These are phyloP conservation scores for Ooceraea biroi DNA, from an alignment of 1,140 invertebrate genomes.

Conservation along the genomic window DNA sequence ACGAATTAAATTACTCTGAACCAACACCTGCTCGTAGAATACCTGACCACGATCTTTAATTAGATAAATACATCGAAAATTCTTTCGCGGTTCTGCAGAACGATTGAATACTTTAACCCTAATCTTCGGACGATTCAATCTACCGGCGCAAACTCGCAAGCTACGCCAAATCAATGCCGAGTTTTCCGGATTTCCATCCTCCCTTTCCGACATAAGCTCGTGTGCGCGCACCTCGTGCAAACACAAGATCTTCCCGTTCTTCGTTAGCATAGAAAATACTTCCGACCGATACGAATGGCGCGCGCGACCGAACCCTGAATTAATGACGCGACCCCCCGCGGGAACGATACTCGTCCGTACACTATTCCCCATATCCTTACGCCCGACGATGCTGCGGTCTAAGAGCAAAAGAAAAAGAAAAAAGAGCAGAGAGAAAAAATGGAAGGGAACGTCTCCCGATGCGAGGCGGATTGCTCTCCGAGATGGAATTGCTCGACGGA, in stretches of 20 bases:
- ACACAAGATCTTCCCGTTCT: slow-evolving; percentile 19
- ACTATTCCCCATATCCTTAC: slow-evolving; percentile 13
- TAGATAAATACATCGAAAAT: not conserved
- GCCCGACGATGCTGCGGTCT: not conserved
- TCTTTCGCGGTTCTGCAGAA: slow-evolving; percentile 2
- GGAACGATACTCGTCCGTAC: slow-evolving; percentile 7
- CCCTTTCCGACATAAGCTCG: not conserved
- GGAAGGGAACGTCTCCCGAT: slow-evolving; percentile 56
- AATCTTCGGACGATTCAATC: not conserved
- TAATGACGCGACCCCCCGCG: slow-evolving; percentile 55
- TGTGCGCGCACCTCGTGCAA: not conserved
- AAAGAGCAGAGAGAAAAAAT: slow-evolving; percentile 4
- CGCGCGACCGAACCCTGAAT: slow-evolving; percentile 57
- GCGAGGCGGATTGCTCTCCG: slow-evolving; percentile 62
- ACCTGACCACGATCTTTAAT: not conserved
- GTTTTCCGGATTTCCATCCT: not conserved
- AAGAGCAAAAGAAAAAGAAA: slow-evolving; percentile 3
- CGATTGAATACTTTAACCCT: not conserved
- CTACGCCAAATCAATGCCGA: not conserved
- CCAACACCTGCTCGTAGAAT: not conserved
- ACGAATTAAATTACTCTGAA: not conserved
- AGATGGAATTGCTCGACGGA: slow-evolving; percentile 69
- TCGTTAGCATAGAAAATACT: slow-evolving; percentile 51
- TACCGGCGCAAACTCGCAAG: not conserved
- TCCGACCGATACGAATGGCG: slow-evolving; percentile 39